Base-by-base conservation (phyloP, 1,140 invertebrate species). In the Aphidius ervi region DNA sequence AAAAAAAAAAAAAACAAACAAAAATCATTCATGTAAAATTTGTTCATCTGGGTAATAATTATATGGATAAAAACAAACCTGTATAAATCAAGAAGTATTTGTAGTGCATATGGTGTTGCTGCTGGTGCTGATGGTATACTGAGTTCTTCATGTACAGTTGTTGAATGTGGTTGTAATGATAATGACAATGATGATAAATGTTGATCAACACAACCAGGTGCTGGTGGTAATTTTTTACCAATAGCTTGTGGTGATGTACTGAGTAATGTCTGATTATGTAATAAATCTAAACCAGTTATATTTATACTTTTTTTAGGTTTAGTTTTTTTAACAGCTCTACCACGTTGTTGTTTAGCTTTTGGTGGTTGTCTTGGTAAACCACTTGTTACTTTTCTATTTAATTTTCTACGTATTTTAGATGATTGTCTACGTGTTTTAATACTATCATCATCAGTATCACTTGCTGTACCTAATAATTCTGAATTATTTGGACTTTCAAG, bases 191-290 rank as follows among this genome's bases (percentile, higher is more conserved):
- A 86, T 8, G 91, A 92, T 46, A 95, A 77, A 67, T 93, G 92
- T 75, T 95, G 92, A 74, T 94, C 92, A 47, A 95, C 89, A 69
- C 91, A 94, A 47, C 93, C 93, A 10, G 91, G 92, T 16, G 92
- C 91, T 16, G 92, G 90, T 16, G 89, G 88, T 64, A 86, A 74
- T 68, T 88, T 88, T 67, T 89, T 88, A 5, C 86, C 84, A 43
- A 80, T 73, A 7, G 83, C 83, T 77, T 87, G 85, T 9, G 85
- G 84, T 6, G 86, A 84, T 1, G 93, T 96, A 68, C 92, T 95
- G 5, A 94, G 83, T 53, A 97, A 78, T 20, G 94, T 97, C 76
- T 95, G 89, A 68, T 87, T 93, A 74, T 97, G 94, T 60, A 97
- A 78, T 63, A 95, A 79, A 80, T 96, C 94, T 56, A 97, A 80